These are phyloP conservation scores for Setipinna tenuifilis DNA, from an alignment of 2,797 vertebrate species.

Conservation along the genomic window DNA sequence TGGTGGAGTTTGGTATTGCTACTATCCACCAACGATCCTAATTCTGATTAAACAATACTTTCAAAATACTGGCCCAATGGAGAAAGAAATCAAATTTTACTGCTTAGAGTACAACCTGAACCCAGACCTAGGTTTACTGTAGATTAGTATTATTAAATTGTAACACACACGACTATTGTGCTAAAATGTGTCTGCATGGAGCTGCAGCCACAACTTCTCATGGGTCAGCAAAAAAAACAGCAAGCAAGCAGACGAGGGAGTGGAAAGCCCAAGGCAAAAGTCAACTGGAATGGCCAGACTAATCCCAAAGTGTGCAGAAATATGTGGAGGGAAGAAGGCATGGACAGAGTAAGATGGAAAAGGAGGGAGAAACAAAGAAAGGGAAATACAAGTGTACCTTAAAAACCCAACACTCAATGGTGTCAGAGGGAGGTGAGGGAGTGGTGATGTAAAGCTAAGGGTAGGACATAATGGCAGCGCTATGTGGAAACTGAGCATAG, in stretches of 20 bases:
- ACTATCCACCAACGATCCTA: neutral
- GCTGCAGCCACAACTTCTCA: constrained; percentile 56
- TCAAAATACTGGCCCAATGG: neutral
- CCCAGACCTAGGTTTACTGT: constrained; percentile 37
- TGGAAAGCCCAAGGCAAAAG: constrained; percentile 64
- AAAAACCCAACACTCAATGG: neutral
- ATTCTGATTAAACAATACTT: neutral
- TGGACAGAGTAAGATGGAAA: neutral
- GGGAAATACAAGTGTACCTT: neutral
- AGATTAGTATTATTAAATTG: neutral
- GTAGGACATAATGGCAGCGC: neutral
- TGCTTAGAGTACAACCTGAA: constrained; percentile 27
- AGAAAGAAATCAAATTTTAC: neutral
- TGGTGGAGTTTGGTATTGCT: constrained; percentile 34
- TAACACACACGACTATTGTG: constrained; percentile 43
- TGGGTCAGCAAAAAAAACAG: constrained; percentile 70
- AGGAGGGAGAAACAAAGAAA: neutral
- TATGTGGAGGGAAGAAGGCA: neutral
- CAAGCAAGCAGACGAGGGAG: constrained; percentile 66
- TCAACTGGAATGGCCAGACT: constrained; percentile 74
- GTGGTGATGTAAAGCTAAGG: neutral
- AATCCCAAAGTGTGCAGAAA: constrained; percentile 74
- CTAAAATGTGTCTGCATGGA: constrained; percentile 7
- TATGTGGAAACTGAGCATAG: neutral
- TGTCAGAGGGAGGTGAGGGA: neutral